These are phyloP conservation scores for Drosophila hamatofila DNA, from an alignment of 2,888 invertebrate species.

Conservation along the genomic window DNA sequence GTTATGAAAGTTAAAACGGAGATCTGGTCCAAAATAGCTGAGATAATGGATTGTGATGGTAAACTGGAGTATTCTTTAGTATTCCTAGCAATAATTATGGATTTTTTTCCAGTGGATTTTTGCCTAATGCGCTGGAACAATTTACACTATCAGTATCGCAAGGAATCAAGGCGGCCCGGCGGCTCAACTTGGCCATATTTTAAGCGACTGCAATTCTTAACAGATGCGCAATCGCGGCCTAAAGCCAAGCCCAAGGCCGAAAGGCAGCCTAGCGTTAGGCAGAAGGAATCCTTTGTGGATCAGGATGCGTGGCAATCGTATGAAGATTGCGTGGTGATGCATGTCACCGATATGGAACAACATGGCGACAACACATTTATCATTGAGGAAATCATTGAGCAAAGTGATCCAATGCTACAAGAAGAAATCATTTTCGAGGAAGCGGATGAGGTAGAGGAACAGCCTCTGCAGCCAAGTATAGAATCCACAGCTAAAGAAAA, in stretches of 20 bases:
- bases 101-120: constrained; percentile 65
- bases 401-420: constrained; percentile 56
- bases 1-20: constrained; percentile 76
- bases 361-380: constrained; percentile 48
- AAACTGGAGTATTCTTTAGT: neutral
- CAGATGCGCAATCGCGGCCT: constrained; percentile 32
- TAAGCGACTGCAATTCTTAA: constrained; percentile 68
- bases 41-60: constrained; percentile 71
- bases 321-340: constrained; percentile 48
- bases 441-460: constrained; percentile 20
- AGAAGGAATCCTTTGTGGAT: constrained; percentile 4
- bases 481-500: constrained; percentile 1
- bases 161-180: constrained; percentile 68
- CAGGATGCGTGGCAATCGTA: constrained; percentile 39
- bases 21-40: constrained; percentile 75
- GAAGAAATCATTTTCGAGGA: constrained; percentile 70
- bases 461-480: neutral
- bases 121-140: constrained; percentile 82
- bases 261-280: neutral
- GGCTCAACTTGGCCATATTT: constrained; percentile 81
- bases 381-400: constrained; percentile 66
- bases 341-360: constrained; percentile 33
- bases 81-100: neutral
- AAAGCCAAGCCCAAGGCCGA: constrained; percentile 23
- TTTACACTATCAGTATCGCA: constrained; percentile 78